phyloP scores from a whole-genome alignment of 2,113 vertebrate genomes.

The Orycteropus afer region DNA sequence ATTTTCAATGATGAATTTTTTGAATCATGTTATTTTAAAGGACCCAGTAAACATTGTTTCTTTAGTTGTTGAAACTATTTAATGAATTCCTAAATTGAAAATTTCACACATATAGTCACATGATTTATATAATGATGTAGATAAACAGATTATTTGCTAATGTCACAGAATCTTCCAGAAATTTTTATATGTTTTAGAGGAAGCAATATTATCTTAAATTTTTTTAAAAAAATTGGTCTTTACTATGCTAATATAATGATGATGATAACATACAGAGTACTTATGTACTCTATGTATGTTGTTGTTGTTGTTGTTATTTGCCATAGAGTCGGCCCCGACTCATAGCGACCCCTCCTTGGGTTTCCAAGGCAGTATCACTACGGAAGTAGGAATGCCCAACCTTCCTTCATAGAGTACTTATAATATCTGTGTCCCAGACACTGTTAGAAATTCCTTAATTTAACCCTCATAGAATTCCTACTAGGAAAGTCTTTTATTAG shows the following conservation, averaged over 20 bases:
- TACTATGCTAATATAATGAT: conserved; percentile 10
- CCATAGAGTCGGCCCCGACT: too few relatives aligned
- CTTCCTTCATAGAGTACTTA: neutral
- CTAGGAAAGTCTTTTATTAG: neutral
- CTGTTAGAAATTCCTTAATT: neutral
- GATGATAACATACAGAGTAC: neutral
- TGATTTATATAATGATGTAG: neutral
- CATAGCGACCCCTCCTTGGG: too few relatives aligned
- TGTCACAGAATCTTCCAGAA: neutral
- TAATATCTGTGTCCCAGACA: neutral
- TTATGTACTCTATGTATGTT: too few relatives aligned
- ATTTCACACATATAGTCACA: neutral
- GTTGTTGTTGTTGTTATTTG: too few relatives aligned
- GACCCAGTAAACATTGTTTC: neutral
- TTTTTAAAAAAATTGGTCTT: neutral
- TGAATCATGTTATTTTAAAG: neutral
- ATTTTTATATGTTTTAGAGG: neutral
- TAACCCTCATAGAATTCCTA: neutral
- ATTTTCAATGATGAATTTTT: conserved; percentile 9
- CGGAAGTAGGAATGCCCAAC: too few relatives aligned
- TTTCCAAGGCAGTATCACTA: too few relatives aligned
- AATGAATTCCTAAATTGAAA: neutral
- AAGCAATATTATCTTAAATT: conserved; percentile 38
- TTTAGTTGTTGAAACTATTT: conserved; percentile 11
- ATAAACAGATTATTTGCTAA: conserved; percentile 2